Conservation (phyloP, 2,888 invertebrate species). For the Pteria penguin region DNA sequence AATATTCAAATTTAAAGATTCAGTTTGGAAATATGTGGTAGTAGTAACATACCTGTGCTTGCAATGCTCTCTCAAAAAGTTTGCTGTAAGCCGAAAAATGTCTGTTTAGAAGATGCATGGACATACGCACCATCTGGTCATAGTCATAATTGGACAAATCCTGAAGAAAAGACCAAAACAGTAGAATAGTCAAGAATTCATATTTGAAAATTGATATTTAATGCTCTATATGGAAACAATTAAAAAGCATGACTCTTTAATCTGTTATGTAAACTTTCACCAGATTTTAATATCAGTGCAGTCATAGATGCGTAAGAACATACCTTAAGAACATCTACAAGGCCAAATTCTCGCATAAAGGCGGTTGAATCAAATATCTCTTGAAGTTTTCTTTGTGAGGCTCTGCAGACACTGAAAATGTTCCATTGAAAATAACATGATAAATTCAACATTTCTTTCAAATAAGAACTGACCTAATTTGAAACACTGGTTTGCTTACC, state of each 20-base stretch:
- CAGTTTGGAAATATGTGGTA: too few relatives aligned
- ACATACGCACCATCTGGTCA: slow-evolving; percentile 67
- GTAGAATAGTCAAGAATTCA: background rate
- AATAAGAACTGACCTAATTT: too few relatives aligned
- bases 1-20: too few relatives aligned
- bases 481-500: too few relatives aligned
- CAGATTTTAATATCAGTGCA: too few relatives aligned
- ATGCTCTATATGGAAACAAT: too few relatives aligned
- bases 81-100: slow-evolving; percentile 65
- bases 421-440: background rate
- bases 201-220: background rate
- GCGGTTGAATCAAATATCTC: slow-evolving; percentile 60
- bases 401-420: slow-evolving; percentile 45
- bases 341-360: slow-evolving; percentile 55
- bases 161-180: slow-evolving; percentile 45
- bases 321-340: slow-evolving; percentile 63
- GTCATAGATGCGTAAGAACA: too few relatives aligned
- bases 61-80: slow-evolving; percentile 66
- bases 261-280: too few relatives aligned
- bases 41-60: slow-evolving; percentile 64
- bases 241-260: too few relatives aligned
- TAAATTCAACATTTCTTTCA: background rate
- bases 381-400: slow-evolving; percentile 45
- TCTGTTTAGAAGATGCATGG: slow-evolving; percentile 66
- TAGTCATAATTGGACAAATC: slow-evolving; percentile 71